A percentile compares a stretch with the other conserved stretches of the same genome.
phyloP scores from a whole-genome alignment of 2,113 vertebrate species.

The Himantopus leucocephalus region DNA sequence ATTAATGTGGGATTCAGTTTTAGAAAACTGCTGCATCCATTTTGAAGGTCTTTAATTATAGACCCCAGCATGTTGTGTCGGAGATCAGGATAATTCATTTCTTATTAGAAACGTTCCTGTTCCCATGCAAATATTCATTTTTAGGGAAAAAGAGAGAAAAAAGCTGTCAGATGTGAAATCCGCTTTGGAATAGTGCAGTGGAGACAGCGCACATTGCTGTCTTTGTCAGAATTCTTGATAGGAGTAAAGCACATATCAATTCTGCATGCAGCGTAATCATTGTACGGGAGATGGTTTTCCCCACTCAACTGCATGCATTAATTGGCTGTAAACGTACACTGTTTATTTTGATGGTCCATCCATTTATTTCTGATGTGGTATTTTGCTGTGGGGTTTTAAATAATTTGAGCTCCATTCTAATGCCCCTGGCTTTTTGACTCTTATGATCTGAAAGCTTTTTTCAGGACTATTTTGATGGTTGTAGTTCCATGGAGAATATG shows the following conservation, averaged over 20 bases:
- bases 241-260: background rate
- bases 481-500: background rate
- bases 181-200: background rate
- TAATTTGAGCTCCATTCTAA: background rate
- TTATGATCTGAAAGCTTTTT: background rate
- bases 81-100: background rate
- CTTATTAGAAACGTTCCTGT: background rate
- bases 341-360: background rate
- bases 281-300: background rate
- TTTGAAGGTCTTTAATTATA: background rate
- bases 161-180: background rate
- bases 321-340: background rate
- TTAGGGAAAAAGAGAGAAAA: background rate
- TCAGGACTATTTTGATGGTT: background rate
- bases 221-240: background rate
- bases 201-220: background rate
- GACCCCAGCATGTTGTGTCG: background rate
- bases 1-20: background rate
- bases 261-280: background rate
- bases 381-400: background rate
- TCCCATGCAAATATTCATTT: background rate
- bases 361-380: background rate
- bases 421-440: background rate
- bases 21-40: background rate
- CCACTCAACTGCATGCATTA: background rate